phyloP scores from a whole-genome alignment of 2,797 vertebrate species.

The Cercopithecus neglectus region DNA sequence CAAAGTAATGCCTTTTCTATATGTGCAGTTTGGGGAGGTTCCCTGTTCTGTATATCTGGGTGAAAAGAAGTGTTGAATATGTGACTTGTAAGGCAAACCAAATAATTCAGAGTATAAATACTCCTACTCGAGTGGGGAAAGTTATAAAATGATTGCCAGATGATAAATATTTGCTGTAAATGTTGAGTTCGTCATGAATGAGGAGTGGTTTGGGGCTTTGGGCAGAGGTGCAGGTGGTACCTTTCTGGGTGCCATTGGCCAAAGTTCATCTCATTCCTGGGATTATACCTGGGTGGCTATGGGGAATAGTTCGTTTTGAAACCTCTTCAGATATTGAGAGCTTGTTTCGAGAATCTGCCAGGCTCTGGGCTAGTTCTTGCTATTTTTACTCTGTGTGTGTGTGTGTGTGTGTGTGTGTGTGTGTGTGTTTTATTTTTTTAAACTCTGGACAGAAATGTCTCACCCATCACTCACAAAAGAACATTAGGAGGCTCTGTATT shows the following conservation, averaged over 20 bases:
- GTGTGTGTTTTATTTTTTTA: neutral
- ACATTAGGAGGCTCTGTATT: neutral
- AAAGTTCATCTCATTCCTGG: neutral
- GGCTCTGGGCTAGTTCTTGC: neutral
- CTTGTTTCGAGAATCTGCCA: neutral
- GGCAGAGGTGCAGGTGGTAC: neutral
- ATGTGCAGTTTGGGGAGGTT: neutral
- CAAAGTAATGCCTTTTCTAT: neutral
- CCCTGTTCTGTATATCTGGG: neutral
- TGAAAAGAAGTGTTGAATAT: neutral
- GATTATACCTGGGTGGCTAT: neutral
- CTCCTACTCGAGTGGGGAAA: neutral
- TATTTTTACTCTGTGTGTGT: conserved; percentile 15
- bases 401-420: neutral
- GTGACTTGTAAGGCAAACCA: neutral
- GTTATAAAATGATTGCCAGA: neutral
- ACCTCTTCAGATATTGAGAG: neutral
- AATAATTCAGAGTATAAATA: neutral
- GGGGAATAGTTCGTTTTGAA: conserved; percentile 4
- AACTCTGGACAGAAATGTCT: neutral
- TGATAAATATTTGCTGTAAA: neutral
- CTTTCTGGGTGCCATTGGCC: neutral
- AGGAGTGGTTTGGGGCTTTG: neutral
- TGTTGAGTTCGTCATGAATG: neutral
- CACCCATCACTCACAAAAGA: neutral